Evolutionary conservation across 2,888 invertebrate genomes (phyloP).

Genomic region (Phytoseiulus persimilis): DNA sequence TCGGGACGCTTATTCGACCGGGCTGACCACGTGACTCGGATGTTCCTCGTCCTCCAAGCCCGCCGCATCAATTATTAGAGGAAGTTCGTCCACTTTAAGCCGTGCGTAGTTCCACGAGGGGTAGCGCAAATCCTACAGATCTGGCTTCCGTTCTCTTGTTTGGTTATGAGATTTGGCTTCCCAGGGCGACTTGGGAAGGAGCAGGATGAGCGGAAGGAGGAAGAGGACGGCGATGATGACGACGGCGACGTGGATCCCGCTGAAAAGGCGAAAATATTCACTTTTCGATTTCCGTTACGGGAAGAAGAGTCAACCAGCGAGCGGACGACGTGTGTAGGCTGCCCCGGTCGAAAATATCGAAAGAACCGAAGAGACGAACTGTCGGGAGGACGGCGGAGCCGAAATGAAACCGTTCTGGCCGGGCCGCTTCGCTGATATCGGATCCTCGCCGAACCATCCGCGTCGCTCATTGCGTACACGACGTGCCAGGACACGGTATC

Average conservation of each 20-base stretch:
- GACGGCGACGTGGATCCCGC: background rate
- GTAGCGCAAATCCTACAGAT: background rate
- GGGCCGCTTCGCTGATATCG: background rate
- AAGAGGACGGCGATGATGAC: background rate
- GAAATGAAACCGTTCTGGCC: background rate
- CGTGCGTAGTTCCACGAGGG: background rate
- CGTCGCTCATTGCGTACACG: background rate
- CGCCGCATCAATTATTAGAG: background rate
- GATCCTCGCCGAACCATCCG: background rate
- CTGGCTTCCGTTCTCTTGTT: background rate
- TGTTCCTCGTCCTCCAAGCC: background rate
- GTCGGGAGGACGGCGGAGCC: background rate
- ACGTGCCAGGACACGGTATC: background rate
- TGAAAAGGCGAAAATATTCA: background rate
- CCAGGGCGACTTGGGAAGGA: background rate
- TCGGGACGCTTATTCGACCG: background rate
- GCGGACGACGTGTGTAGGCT: background rate
- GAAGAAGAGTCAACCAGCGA: background rate
- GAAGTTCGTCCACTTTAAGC: background rate
- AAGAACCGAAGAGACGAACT: background rate
- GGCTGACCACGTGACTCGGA: background rate
- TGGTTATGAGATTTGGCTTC: background rate
- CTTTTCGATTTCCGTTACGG: conserved; percentile 5
- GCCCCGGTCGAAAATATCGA: background rate
- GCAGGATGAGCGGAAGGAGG: background rate